These are phyloP conservation scores for Neomorphus geoffroyi DNA, from an alignment of 2,797 vertebrate genomes.

Conservation along the genomic window DNA sequence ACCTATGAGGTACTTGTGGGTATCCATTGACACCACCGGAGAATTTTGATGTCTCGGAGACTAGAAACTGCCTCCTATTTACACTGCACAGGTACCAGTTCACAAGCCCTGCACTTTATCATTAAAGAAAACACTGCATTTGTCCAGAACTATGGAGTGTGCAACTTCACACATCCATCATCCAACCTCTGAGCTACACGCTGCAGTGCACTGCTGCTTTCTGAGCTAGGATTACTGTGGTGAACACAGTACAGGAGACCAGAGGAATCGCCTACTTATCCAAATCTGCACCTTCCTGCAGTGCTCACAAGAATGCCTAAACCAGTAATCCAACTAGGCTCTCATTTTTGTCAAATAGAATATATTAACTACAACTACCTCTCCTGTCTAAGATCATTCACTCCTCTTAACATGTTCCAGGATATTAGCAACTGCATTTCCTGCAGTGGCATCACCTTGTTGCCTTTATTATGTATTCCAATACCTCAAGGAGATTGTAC, in stretches of 20 bases:
- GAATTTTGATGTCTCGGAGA: background rate
- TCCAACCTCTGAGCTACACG: background rate
- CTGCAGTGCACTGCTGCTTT: background rate
- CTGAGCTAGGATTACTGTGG: background rate
- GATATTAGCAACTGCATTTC: background rate
- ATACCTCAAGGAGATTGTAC: background rate
- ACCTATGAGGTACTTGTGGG: background rate
- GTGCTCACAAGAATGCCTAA: background rate
- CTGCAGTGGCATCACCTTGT: background rate
- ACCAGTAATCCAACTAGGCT: background rate
- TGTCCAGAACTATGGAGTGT: background rate
- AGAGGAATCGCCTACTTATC: rapidly evolving
- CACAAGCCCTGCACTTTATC: background rate
- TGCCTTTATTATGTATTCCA: background rate
- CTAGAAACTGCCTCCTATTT: background rate
- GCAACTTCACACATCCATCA: background rate
- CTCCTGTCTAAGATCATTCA: rapidly evolving
- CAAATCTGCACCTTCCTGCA: background rate
- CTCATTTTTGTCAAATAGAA: background rate
- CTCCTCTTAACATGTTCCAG: background rate
- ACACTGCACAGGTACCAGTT: background rate
- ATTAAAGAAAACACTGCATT: background rate
- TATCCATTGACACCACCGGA: background rate
- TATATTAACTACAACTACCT: background rate
- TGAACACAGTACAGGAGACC: background rate